phyloP scores from a whole-genome alignment of 2,113 vertebrate species.

The Mastomys coucha region DNA sequence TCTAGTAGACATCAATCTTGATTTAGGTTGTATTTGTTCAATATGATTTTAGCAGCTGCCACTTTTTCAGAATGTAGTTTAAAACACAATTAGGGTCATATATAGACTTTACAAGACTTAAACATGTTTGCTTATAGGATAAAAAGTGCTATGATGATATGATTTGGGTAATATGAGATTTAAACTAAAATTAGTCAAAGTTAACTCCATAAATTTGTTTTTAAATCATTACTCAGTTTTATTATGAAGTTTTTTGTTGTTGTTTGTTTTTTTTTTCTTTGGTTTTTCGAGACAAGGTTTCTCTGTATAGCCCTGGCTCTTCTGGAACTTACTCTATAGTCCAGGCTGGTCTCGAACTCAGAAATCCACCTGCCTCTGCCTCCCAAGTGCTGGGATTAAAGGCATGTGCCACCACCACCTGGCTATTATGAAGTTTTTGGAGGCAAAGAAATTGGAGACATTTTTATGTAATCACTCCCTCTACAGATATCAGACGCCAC shows the following conservation, averaged over 20 bases:
- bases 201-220: slow-evolving; percentile 61
- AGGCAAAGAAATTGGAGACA: neutral
- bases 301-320: too few species aligned
- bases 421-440: neutral
- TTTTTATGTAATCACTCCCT: slow-evolving; percentile 39
- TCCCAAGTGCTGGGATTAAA: too few species aligned
- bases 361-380: too few species aligned
- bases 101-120: slow-evolving; percentile 59
- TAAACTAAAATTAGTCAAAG: slow-evolving; percentile 72
- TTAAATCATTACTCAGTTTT: slow-evolving; percentile 51
- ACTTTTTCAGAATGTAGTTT: slow-evolving; percentile 50
- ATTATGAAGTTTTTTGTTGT: slow-evolving; percentile 36
- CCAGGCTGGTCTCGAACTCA: too few species aligned
- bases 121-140: slow-evolving; percentile 62
- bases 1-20: neutral
- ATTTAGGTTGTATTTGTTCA: neutral
- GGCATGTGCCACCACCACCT: too few species aligned
- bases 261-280: too few species aligned
- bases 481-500: slow-evolving; percentile 23
- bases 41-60: neutral
- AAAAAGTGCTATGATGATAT: slow-evolving; percentile 46
- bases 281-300: too few species aligned
- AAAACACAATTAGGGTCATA: slow-evolving; percentile 44
- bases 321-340: too few species aligned
- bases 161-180: slow-evolving; percentile 53